Percentiles rank a stretch among this genome's conserved stretches.
Conservation (phyloP, 2,113 vertebrate species). For the Oreochromis tanganicae region DNA sequence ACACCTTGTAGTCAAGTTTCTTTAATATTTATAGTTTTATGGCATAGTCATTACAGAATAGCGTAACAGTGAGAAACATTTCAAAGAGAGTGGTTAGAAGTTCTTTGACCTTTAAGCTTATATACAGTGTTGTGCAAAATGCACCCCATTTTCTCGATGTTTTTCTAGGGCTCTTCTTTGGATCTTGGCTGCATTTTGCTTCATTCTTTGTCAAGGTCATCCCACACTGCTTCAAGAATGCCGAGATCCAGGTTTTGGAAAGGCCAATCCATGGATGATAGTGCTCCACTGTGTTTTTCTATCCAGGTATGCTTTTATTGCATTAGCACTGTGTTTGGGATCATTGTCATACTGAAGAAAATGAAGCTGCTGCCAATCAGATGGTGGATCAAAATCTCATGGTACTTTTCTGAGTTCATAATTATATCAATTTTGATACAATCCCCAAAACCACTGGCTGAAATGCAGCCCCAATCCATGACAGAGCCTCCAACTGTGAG, state of each 20-base stretch:
- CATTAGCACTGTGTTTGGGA: neutral
- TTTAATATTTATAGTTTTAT: neutral
- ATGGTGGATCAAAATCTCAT: neutral
- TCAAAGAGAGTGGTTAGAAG: neutral
- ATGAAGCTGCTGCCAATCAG: neutral
- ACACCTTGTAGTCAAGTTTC: neutral
- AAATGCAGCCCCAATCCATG: neutral
- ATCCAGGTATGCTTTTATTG: neutral
- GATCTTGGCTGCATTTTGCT: neutral
- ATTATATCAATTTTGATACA: neutral
- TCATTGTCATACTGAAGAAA: neutral
- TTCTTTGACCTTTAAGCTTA: neutral
- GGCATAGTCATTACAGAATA: neutral
- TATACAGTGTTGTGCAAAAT: neutral
- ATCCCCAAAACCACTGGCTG: neutral
- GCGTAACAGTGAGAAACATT: neutral
- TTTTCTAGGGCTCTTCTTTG: neutral
- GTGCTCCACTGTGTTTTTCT: neutral
- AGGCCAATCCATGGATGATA: neutral
- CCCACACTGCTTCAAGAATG: neutral
- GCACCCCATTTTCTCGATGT: neutral
- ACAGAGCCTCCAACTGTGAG: neutral
- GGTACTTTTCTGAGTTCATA: neutral
- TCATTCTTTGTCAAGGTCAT: neutral
- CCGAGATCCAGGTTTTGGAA: neutral